Percentiles rank a stretch among this genome's conserved stretches.
Evolutionary conservation across 64 coral and sea anemone species (phyloP).

Genomic region (Stichodactyla mertensii): DNA sequence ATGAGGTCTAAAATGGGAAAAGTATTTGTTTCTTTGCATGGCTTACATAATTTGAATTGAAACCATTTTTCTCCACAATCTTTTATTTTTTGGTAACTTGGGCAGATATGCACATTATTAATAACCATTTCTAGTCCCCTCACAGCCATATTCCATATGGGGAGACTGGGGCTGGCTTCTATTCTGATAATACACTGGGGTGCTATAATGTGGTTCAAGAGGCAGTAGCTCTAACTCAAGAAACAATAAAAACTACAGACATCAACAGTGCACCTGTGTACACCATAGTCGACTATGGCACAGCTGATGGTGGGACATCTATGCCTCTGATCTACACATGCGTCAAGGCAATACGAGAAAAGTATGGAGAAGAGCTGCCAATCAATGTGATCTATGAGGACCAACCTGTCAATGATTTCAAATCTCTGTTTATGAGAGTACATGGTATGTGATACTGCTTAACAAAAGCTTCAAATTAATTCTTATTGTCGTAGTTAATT

Average conservation of each 20-base stretch:
- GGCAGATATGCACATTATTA: too few species aligned
- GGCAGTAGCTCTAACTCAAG: constrained; percentile 40
- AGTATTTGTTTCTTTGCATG: too few species aligned
- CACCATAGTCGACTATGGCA: constrained; percentile 57
- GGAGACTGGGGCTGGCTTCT: constrained; percentile 51
- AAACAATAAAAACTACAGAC: constrained; percentile 18
- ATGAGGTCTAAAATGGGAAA: too few species aligned
- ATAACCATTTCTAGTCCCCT: constrained; percentile 28
- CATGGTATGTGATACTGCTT: constrained; percentile 8
- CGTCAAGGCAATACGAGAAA: constrained; percentile 52
- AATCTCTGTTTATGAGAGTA: constrained; percentile 68
- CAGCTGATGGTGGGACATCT: constrained; percentile 62
- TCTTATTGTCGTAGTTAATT: too few species aligned
- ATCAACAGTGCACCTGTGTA: constrained; percentile 29
- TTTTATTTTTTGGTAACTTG: too few species aligned
- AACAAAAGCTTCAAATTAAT: too few species aligned
- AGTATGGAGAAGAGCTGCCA: constrained; percentile 48
- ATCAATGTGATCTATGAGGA: constrained; percentile 78
- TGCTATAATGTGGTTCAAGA: constrained; percentile 51
- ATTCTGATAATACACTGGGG: constrained; percentile 55
- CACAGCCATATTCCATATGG: constrained; percentile 78
- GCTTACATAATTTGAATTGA: too few species aligned
- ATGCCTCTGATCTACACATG: constrained; percentile 62
- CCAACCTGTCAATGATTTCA: constrained; percentile 82
- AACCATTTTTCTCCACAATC: too few species aligned